These are phyloP conservation scores for Latrodectus elegans DNA, from an alignment of 2,888 invertebrate genomes.

Conservation along the genomic window DNA sequence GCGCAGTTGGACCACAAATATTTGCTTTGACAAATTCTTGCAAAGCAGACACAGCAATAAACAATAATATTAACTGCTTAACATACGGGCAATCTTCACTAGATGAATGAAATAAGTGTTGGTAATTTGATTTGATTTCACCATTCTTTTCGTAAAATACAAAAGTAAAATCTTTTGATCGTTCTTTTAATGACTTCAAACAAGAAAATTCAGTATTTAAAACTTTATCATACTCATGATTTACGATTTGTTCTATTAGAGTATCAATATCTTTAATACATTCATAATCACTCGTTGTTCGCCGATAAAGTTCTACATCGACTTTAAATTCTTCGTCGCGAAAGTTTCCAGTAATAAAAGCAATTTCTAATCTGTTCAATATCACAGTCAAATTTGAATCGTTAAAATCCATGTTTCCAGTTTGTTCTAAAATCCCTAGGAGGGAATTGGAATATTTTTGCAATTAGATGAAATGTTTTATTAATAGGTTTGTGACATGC, in stretches of 20 bases:
- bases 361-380: not conserved
- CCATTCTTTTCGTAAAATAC: not conserved
- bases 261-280: not conserved
- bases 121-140: not conserved
- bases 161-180: not conserved
- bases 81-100: not conserved
- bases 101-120: not conserved
- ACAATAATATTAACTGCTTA: constrained; percentile 32
- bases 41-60: constrained; percentile 80
- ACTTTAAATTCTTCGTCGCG: not conserved
- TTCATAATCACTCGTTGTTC: not conserved
- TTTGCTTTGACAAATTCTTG: constrained; percentile 86
- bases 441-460: too few relatives aligned
- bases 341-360: not conserved
- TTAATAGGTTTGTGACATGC: too few relatives aligned
- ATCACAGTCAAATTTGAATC: not conserved
- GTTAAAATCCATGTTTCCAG: not conserved
- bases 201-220: not conserved
- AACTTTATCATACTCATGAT: not conserved
- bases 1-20: constrained; percentile 83
- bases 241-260: not conserved
- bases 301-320: not conserved
- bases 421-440: too few relatives aligned
- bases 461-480: too few relatives aligned
- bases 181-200: not conserved